Evolutionary conservation across 2,113 vertebrate species (phyloP).

Genomic region (Eira barbara): DNA sequence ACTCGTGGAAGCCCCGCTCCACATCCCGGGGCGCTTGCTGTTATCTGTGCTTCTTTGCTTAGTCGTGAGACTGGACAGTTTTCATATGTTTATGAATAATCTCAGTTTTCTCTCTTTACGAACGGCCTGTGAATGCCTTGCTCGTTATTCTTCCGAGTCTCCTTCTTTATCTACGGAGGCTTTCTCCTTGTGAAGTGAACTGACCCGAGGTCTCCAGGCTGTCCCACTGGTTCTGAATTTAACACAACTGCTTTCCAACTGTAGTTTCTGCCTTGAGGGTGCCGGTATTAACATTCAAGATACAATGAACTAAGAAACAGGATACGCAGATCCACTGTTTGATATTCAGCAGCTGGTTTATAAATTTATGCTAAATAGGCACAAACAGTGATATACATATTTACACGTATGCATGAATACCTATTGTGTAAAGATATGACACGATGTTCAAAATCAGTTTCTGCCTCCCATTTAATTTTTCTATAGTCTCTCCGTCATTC

Average conservation of each 20-base stretch:
- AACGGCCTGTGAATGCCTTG: background rate
- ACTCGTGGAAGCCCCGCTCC: background rate
- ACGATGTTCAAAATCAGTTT: constrained; percentile 46
- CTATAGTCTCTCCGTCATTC: constrained; percentile 44
- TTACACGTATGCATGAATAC: constrained; percentile 67
- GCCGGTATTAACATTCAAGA: constrained; percentile 60
- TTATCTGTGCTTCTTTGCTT: background rate
- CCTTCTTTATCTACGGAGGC: background rate
- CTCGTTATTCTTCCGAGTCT: background rate
- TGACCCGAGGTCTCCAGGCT: background rate
- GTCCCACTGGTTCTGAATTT: constrained; percentile 3
- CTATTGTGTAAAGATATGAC: constrained; percentile 56
- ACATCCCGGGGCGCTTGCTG: background rate
- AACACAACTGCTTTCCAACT: constrained; percentile 20
- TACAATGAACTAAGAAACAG: constrained; percentile 53
- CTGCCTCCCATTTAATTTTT: constrained; percentile 53
- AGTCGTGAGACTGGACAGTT: constrained; percentile 2
- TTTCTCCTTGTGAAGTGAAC: background rate
- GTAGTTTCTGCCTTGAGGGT: constrained; percentile 51
- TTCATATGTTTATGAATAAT: background rate
- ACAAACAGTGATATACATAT: constrained; percentile 62
- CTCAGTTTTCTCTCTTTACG: constrained; percentile 38
- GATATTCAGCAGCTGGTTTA: constrained; percentile 69
- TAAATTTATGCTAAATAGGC: constrained; percentile 68
- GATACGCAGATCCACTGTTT: constrained; percentile 62